Evolutionary conservation across 2,888 invertebrate genomes (phyloP).

Genomic region (Boloria selene): DNA sequence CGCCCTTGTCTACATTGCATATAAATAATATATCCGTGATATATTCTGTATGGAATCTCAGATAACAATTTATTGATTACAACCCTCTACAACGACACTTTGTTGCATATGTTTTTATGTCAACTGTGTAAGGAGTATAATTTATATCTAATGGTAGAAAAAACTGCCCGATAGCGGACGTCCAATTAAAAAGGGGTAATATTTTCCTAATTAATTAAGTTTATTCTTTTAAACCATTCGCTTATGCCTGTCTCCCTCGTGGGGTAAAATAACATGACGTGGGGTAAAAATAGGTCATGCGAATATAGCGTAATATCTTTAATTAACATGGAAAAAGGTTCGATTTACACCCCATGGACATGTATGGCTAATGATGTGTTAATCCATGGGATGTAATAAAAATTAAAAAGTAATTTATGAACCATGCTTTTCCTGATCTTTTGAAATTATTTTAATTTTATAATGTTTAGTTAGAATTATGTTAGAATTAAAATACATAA

Average conservation of each 20-base stretch:
- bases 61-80: background rate
- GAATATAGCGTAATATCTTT: slow-evolving; percentile 12
- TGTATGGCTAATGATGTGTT: slow-evolving; percentile 13
- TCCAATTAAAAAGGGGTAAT: slow-evolving; percentile 26
- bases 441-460: background rate
- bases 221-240: slow-evolving; percentile 60
- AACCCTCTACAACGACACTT: slow-evolving; percentile 3
- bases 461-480: no score
- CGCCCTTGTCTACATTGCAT: no score
- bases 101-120: background rate
- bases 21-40: background rate
- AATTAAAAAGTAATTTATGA: background rate
- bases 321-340: slow-evolving; percentile 19
- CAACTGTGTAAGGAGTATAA: background rate
- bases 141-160: slow-evolving; percentile 6
- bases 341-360: slow-evolving; percentile 19
- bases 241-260: slow-evolving; percentile 17
- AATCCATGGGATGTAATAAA: slow-evolving; percentile 9
- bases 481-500: no score
- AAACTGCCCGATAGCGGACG: slow-evolving; percentile 24
- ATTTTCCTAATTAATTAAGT: slow-evolving; percentile 31
- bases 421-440: background rate
- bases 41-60: background rate
- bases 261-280: slow-evolving; percentile 12
- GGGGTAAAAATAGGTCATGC: slow-evolving; percentile 25